Conservation (phyloP, 2,113 vertebrate genomes). For the Paramisgurnus dabryanus region DNA sequence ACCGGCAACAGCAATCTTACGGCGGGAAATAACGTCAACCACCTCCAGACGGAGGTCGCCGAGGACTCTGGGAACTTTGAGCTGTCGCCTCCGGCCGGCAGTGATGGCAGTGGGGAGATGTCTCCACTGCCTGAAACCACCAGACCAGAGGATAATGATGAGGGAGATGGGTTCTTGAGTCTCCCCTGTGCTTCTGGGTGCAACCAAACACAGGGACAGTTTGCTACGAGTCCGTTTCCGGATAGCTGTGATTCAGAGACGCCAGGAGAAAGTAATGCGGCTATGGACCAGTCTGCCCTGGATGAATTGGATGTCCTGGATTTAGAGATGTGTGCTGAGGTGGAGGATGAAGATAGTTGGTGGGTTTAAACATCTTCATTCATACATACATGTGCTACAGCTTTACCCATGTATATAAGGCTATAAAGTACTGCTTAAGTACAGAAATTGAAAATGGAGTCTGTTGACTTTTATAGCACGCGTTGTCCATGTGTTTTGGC, state of each 20-base stretch:
- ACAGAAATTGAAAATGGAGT: no score
- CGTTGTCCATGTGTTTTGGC: no score
- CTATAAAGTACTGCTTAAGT: no score
- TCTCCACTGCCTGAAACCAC: slow-evolving; percentile 54
- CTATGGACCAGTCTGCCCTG: slow-evolving; percentile 69
- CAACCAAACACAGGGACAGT: slow-evolving; percentile 54
- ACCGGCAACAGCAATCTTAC: slow-evolving; percentile 55
- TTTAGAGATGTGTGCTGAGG: slow-evolving; percentile 76
- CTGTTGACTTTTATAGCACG: no score
- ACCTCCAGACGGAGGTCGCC: slow-evolving; percentile 52
- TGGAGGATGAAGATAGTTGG: slow-evolving; percentile 86
- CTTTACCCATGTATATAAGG: not conserved
- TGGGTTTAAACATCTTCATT: slow-evolving; percentile 65
- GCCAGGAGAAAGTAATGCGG: slow-evolving; percentile 63
- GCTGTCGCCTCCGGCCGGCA: slow-evolving; percentile 57
- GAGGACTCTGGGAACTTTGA: slow-evolving; percentile 66
- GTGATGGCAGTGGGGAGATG: slow-evolving; percentile 63
- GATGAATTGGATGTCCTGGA: slow-evolving; percentile 87
- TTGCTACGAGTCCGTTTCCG: slow-evolving; percentile 52
- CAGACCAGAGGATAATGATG: slow-evolving; percentile 57
- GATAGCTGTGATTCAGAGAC: slow-evolving; percentile 70
- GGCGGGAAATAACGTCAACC: slow-evolving; percentile 55
- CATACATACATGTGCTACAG: not conserved
- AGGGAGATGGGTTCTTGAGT: slow-evolving; percentile 54
- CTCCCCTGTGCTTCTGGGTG: slow-evolving; percentile 53